A percentile compares a stretch with the other conserved stretches of the same genome.
These are phyloP conservation scores for Phodopus roborovskii DNA, from an alignment of 2,113 vertebrate species.

Conservation along the genomic window DNA sequence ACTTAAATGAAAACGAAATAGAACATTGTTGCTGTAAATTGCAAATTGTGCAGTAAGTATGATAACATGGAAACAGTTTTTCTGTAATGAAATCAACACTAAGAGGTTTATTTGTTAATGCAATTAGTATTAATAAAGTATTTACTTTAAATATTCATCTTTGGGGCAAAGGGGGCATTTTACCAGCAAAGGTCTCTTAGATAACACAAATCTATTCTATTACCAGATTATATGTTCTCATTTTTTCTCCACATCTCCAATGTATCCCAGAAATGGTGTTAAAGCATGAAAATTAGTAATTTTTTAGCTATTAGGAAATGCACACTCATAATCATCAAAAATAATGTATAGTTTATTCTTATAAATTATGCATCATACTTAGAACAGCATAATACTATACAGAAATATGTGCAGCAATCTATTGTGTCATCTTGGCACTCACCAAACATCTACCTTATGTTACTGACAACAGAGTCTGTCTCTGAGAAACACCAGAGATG, in stretches of 20 bases:
- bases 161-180: neutral
- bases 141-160: conserved; percentile 43
- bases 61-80: conserved; percentile 29
- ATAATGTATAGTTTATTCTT: neutral
- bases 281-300: conserved; percentile 14
- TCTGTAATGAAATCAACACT: conserved; percentile 63
- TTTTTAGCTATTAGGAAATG: neutral
- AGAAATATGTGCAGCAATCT: neutral
- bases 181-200: neutral
- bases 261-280: neutral
- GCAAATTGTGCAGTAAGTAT: conserved; percentile 61
- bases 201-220: conserved; percentile 40
- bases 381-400: neutral
- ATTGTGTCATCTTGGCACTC: neutral
- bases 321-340: conserved; percentile 1
- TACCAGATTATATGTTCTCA: neutral
- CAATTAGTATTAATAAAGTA: conserved; percentile 35
- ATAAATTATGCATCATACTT: neutral
- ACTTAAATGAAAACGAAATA: conserved; percentile 68
- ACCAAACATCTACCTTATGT: neutral
- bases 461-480: neutral
- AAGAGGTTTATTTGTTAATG: conserved; percentile 15
- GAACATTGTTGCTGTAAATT: conserved; percentile 44
- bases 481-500: neutral
- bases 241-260: neutral